Evolutionary conservation across 1,140 invertebrate genomes (phyloP).

Genomic region (Microplitis mediator): DNA sequence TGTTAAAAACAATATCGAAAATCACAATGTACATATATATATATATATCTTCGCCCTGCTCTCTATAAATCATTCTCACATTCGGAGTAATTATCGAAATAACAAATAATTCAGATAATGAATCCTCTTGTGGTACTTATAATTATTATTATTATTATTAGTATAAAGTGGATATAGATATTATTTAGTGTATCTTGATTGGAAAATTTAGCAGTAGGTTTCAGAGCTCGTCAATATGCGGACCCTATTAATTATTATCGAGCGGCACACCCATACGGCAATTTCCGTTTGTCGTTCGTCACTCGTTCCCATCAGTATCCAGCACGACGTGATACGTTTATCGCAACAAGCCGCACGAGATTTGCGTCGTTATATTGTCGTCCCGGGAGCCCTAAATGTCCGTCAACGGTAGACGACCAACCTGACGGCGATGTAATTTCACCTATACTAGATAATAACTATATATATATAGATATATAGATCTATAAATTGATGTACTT

Average conservation of each 20-base stretch:
- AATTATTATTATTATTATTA: too few relatives aligned
- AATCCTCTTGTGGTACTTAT: too few relatives aligned
- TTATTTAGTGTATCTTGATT: neutral
- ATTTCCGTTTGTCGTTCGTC: slow-evolving; percentile 24
- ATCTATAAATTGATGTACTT: too few relatives aligned
- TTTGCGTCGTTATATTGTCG: slow-evolving; percentile 30
- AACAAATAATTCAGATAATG: too few relatives aligned
- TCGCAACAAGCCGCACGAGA: slow-evolving; percentile 26
- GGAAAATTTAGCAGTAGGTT: slow-evolving; percentile 1
- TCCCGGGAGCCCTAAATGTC: slow-evolving; percentile 33
- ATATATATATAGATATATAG: neutral
- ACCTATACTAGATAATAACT: neutral
- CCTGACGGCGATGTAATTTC: slow-evolving; percentile 4
- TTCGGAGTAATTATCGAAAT: too few relatives aligned
- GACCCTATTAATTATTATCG: slow-evolving; percentile 27
- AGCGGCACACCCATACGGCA: slow-evolving; percentile 11
- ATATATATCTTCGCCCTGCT: too few relatives aligned
- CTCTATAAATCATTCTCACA: too few relatives aligned
- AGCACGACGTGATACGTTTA: slow-evolving; percentile 26
- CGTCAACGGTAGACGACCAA: slow-evolving; percentile 7
- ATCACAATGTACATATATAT: too few relatives aligned
- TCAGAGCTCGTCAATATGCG: neutral
- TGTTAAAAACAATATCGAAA: neutral
- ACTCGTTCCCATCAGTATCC: slow-evolving; percentile 23
- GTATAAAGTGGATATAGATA: too few relatives aligned